These are phyloP conservation scores for Syngnathoides biaculeatus DNA, from an alignment of 2,113 vertebrate genomes.

Conservation along the genomic window DNA sequence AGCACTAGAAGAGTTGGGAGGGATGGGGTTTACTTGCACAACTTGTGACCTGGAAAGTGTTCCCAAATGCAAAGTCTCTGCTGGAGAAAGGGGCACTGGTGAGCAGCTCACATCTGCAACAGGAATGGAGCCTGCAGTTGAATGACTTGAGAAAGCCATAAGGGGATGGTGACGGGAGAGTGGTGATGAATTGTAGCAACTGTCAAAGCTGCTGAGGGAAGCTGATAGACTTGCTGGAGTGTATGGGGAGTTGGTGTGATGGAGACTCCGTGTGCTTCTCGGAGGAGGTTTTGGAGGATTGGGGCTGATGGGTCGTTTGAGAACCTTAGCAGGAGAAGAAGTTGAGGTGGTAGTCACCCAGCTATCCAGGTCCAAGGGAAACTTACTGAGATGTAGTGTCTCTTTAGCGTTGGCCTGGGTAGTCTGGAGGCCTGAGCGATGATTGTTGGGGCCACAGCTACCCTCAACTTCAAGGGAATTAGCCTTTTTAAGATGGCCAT, in stretches of 20 bases:
- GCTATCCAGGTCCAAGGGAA: slow-evolving; percentile 64
- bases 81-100: slow-evolving; percentile 32
- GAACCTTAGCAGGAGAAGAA: slow-evolving; percentile 23
- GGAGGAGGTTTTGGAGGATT: slow-evolving; percentile 10
- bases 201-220: slow-evolving; percentile 49
- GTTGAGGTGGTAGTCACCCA: slow-evolving; percentile 45
- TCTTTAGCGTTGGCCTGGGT: slow-evolving; percentile 54
- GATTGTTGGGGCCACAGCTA: slow-evolving; percentile 39
- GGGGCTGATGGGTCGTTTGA: slow-evolving; percentile 10
- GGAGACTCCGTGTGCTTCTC: slow-evolving; percentile 17
- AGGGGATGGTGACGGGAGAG: slow-evolving; percentile 23
- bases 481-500: slow-evolving; percentile 37
- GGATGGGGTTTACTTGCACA: slow-evolving; percentile 41
- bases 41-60: slow-evolving; percentile 60
- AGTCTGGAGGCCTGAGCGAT: background rate
- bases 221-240: slow-evolving; percentile 30
- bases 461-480: slow-evolving; percentile 47
- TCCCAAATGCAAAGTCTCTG: slow-evolving; percentile 55
- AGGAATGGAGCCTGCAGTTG: slow-evolving; percentile 34
- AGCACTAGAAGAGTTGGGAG: slow-evolving; percentile 38
- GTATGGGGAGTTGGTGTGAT: slow-evolving; percentile 42
- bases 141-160: slow-evolving; percentile 15
- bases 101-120: slow-evolving; percentile 40
- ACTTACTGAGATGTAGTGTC: slow-evolving; percentile 64
- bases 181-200: slow-evolving; percentile 42